Evolutionary conservation across 2,113 vertebrate species (phyloP).

Genomic region (Spea multiplicata): DNA sequence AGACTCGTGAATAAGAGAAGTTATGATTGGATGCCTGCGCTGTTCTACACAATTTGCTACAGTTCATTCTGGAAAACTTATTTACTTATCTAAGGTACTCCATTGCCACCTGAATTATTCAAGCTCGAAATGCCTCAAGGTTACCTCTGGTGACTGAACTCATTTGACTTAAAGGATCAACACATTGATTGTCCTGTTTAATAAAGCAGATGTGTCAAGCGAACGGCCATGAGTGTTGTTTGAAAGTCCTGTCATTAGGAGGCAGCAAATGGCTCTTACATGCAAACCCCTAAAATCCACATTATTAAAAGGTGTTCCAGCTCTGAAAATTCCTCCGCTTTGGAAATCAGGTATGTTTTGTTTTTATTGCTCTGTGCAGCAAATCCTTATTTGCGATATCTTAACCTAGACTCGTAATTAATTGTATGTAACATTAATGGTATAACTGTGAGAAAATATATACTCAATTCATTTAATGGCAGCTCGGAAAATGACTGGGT

Average conservation of each 20-base stretch:
- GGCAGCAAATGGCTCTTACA: constrained; percentile 76
- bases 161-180: constrained; percentile 34
- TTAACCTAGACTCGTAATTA: not conserved
- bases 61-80: too few relatives aligned
- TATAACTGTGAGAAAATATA: not conserved
- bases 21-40: too few relatives aligned
- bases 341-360: not conserved
- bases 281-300: constrained; percentile 55
- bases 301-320: constrained; percentile 14
- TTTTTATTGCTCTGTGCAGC: not conserved
- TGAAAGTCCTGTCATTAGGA: constrained; percentile 71
- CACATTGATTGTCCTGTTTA: constrained; percentile 40
- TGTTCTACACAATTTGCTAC: too few relatives aligned
- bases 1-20: too few relatives aligned
- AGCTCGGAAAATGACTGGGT: not conserved
- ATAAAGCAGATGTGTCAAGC: constrained; percentile 50
- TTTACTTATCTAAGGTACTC: too few relatives aligned
- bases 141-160: constrained; percentile 11
- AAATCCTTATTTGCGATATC: not conserved
- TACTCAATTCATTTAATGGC: not conserved
- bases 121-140: not conserved
- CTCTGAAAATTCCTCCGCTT: not conserved
- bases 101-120: not conserved
- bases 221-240: constrained; percentile 64
- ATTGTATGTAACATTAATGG: not conserved